Evolutionary conservation across 2,797 vertebrate genomes (phyloP), one percentile per base, ranked within the genome.

Genomic region (Odontamblyopus rebecca): DNA sequence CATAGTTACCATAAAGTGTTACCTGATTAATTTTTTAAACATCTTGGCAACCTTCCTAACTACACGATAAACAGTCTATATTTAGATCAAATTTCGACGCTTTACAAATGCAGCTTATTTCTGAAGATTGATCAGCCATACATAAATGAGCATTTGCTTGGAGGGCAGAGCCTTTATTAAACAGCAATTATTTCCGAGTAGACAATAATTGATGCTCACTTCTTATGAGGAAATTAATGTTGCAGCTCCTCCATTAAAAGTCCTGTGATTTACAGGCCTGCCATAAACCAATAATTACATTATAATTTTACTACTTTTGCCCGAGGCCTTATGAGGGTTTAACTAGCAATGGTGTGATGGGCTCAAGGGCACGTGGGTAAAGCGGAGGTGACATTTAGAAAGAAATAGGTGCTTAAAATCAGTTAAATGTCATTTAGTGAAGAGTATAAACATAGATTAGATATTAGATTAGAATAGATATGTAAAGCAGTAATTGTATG

Each of bases 221-320:
- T 75, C 64, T 78, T 72, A 27, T 59, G 11, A 72, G 50, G 19
- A 19, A 66, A 74, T 70, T 77, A 63, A 85, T 79, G 75, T 23
- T 69, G 51, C 67, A 56, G 73, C 51, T 69, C 69, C 48, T 56
- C 68, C 67, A 69, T 72, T 83, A 70, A 72, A 69, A 48, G 59
- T 38, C 44, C 30, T 27, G 72, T 71, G 60, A 78, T 86, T 80
- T 83, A 85, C 69, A 76, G 61, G 50, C 16, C 61, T 74, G n/a
- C 56, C 65, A 76, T 83, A 75, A 86, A 85, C 60, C 70, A 77
- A 61, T 80, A 75, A 82, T 74, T 75, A 35, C 44, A 64, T 60
- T 67, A 57, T 57, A 32, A 79, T 75, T 79, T 77, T 66, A 74
- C 54, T 51, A 48, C 56, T 72, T 73, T 72, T 77, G n/a, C 68